Percentiles rank a stretch among this genome's conserved stretches.
phyloP scores from a whole-genome alignment of 2,888 invertebrate species.

The Sinhomidia bicolor region DNA sequence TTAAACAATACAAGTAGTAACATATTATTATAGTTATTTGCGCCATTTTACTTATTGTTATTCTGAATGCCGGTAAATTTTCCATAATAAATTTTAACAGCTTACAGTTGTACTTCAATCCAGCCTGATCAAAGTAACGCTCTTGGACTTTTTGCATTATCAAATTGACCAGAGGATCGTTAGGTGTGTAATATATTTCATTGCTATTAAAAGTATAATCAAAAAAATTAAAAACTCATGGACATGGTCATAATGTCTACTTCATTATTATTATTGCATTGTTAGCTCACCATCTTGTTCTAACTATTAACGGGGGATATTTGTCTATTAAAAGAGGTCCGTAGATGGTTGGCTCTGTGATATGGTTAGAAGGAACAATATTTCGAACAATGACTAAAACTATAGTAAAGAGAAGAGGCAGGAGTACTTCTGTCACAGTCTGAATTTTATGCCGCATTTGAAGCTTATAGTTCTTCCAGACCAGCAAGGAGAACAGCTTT shows the following conservation, averaged over 20 bases:
- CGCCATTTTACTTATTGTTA: neutral
- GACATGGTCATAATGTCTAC: neutral
- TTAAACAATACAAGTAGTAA: neutral
- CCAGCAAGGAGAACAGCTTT: conserved; percentile 85
- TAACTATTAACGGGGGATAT: conserved; percentile 71
- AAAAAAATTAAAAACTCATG: neutral
- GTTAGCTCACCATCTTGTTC: conserved; percentile 74
- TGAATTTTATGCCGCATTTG: conserved; percentile 88
- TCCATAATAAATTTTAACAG: neutral
- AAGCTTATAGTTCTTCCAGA: conserved; percentile 92
- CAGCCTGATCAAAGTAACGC: conserved; percentile 74
- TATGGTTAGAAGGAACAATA: conserved; percentile 84
- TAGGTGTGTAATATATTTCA: conserved; percentile 78
- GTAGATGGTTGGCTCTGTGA: conserved; percentile 81
- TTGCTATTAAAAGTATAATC: conserved; percentile 68
- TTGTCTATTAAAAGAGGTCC: conserved; percentile 80
- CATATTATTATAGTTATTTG: neutral
- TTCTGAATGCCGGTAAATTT: neutral
- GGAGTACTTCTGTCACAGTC: conserved; percentile 86
- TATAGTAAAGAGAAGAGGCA: conserved; percentile 87
- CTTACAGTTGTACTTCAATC: conserved; percentile 78
- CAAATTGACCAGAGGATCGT: conserved; percentile 74
- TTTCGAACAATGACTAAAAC: conserved; percentile 88
- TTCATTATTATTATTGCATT: neutral
- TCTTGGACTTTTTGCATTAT: conserved; percentile 77